Evolutionary conservation across 2,797 vertebrate genomes (phyloP).

Genomic region (Notoglanidium macrostoma): DNA sequence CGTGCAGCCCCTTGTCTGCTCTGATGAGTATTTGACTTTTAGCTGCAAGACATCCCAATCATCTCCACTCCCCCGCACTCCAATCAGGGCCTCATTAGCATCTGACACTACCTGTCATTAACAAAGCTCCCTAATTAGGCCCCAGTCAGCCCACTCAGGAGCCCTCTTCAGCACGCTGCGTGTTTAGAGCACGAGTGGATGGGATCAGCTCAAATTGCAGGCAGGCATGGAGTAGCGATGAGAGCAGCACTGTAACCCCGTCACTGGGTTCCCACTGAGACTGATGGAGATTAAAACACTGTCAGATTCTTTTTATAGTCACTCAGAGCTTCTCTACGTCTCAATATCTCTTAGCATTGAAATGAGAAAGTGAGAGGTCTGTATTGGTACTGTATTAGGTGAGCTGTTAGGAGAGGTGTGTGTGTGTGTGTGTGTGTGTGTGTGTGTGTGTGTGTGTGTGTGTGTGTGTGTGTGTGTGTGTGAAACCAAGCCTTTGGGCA

Average conservation of each 20-base stretch:
- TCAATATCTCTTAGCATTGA: conserved; percentile 25
- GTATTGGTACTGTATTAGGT: not conserved
- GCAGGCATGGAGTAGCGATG: conserved; percentile 41
- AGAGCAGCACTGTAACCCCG: conserved; percentile 46
- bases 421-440: not conserved
- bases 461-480: not conserved
- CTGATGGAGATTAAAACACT: conserved; percentile 47
- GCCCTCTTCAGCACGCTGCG: conserved; percentile 59
- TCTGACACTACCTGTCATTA: conserved; percentile 67
- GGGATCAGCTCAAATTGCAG: conserved; percentile 49
- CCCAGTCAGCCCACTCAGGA: conserved; percentile 64
- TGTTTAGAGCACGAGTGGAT: conserved; percentile 59
- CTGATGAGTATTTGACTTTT: conserved; percentile 65
- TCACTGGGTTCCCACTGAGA: conserved; percentile 43
- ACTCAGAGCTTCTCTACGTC: conserved; percentile 28
- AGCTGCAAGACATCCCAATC: conserved; percentile 60
- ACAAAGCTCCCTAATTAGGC: conserved; percentile 66
- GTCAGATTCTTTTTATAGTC: conserved; percentile 36
- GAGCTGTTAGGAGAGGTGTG: not conserved
- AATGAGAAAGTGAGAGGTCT: conserved; percentile 7
- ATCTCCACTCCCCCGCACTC: conserved; percentile 62
- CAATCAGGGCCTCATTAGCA: conserved; percentile 67
- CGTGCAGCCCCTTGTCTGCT: conserved; percentile 55
- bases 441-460: not conserved
- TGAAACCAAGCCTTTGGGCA: not conserved